Conservation (phyloP, 2,888 invertebrate genomes). For the Hypomecis punctinalis region DNA sequence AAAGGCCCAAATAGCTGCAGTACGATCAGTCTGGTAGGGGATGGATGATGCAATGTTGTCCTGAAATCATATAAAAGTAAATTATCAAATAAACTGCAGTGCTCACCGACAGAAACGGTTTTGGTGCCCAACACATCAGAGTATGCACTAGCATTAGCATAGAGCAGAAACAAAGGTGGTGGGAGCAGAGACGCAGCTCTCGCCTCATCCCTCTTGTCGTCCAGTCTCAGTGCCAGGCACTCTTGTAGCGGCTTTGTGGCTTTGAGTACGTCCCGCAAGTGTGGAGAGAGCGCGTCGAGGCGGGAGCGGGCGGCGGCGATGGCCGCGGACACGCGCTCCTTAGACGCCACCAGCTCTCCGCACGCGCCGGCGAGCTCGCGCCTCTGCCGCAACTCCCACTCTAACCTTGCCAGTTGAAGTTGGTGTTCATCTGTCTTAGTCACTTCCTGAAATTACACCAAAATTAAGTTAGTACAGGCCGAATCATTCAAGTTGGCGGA, state of each 20-base stretch:
- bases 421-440: slow-evolving; percentile 91
- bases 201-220: slow-evolving; percentile 91
- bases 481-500: too few species aligned
- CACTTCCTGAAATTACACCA: slow-evolving; percentile 78
- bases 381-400: slow-evolving; percentile 96
- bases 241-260: slow-evolving; percentile 96
- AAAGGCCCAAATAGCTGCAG: too few species aligned
- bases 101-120: slow-evolving; percentile 75
- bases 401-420: slow-evolving; percentile 92
- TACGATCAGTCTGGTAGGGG: too few species aligned
- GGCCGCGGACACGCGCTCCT: slow-evolving; percentile 90
- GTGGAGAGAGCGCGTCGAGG: slow-evolving; percentile 92
- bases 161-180: slow-evolving; percentile 93
- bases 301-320: slow-evolving; percentile 91
- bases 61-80: too few species aligned
- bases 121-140: slow-evolving; percentile 89
- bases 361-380: slow-evolving; percentile 92
- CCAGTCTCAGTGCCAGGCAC: slow-evolving; percentile 92
- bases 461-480: too few species aligned
- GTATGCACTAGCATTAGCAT: slow-evolving; percentile 93
- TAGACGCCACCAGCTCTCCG: slow-evolving; percentile 89
- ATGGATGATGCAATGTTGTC: too few species aligned
- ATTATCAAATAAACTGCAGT: too few species aligned
- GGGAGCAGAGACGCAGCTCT: slow-evolving; percentile 91
- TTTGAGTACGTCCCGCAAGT: slow-evolving; percentile 85